Percentiles rank a stretch among this genome's conserved stretches.
Conservation (phyloP, 2,888 invertebrate species). For the Conistra vaccinii region DNA sequence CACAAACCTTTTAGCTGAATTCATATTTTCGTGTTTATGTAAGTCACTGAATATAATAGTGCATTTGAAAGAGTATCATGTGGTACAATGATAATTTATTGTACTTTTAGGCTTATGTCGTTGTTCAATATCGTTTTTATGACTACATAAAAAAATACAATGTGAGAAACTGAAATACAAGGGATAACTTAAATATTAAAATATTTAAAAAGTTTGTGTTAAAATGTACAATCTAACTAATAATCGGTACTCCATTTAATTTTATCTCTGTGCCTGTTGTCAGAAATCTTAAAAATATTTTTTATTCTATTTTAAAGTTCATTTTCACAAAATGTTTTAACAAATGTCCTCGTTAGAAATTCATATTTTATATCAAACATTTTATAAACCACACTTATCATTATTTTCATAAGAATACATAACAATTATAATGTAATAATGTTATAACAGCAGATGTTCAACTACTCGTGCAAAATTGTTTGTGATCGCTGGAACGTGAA, state of each 20-base stretch:
- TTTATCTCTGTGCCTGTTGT: not conserved
- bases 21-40: not conserved
- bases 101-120: not conserved
- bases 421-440: not conserved
- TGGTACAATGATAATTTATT: not conserved
- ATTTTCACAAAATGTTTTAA: not conserved
- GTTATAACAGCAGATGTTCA: slow-evolving; percentile 20
- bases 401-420: not conserved
- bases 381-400: not conserved
- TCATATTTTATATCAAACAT: not conserved
- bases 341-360: not conserved
- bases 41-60: not conserved
- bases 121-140: not conserved
- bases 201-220: not conserved
- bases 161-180: not conserved
- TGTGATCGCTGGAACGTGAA: slow-evolving; percentile 59
- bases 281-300: not conserved
- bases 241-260: not conserved
- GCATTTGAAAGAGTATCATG: not conserved
- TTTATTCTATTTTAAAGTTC: not conserved
- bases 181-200: too few relatives aligned
- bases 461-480: slow-evolving; percentile 59
- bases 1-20: slow-evolving; percentile 70
- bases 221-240: not conserved
- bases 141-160: not conserved